Evolutionary conservation across 2,888 invertebrate genomes (phyloP).

Genomic region (Agapostemon virescens): DNA sequence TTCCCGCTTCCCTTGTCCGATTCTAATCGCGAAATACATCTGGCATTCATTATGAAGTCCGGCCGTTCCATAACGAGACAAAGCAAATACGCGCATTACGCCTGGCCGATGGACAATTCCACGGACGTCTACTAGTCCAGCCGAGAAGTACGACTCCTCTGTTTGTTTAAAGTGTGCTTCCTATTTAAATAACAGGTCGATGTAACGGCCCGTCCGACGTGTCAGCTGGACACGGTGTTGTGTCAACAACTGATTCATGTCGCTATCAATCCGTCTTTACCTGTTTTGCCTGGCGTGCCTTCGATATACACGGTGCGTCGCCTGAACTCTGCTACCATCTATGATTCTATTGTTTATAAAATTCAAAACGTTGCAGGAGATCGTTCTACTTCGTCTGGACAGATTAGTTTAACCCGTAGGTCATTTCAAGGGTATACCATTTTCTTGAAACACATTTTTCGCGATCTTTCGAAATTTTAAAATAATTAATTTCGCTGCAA

Average conservation of each 20-base stretch:
- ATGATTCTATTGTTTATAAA: neutral
- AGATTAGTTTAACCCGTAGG: neutral
- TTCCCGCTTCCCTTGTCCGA: constrained; percentile 26
- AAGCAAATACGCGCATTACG: constrained; percentile 57
- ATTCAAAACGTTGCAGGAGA: neutral
- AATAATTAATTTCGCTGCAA: too few species aligned
- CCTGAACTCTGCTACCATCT: neutral
- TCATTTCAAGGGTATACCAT: neutral
- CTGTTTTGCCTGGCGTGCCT: neutral
- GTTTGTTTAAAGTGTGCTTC: constrained; percentile 41
- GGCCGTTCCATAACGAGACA: constrained; percentile 48
- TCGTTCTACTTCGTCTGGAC: neutral
- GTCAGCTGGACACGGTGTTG: neutral
- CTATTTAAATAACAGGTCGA: constrained; percentile 36
- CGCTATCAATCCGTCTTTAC: neutral
- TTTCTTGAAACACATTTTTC: neutral
- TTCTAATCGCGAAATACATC: constrained; percentile 59
- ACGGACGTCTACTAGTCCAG: constrained; percentile 17
- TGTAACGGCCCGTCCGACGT: constrained; percentile 13
- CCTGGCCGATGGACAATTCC: constrained; percentile 50
- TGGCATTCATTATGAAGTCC: constrained; percentile 56
- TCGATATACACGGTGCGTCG: neutral
- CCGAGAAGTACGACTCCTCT: constrained; percentile 11
- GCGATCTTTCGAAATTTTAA: neutral
- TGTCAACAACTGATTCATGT: neutral